These are phyloP conservation scores for Diarsia dahlii DNA, from an alignment of 2,888 invertebrate species.

Conservation along the genomic window DNA sequence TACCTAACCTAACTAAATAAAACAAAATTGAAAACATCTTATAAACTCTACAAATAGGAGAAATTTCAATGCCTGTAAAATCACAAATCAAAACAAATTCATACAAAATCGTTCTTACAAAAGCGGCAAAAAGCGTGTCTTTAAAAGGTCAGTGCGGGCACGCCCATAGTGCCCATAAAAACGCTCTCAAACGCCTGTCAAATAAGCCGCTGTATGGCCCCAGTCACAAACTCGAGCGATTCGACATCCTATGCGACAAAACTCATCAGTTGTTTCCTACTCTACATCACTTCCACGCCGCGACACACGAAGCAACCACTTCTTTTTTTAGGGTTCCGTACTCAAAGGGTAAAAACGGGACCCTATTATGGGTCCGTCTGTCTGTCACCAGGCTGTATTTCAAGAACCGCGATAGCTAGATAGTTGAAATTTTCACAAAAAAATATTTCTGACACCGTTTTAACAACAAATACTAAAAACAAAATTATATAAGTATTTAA, in stretches of 20 bases:
- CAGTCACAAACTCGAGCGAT: conserved; percentile 4
- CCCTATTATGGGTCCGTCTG: too few relatives aligned
- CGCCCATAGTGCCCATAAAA: conserved; percentile 41
- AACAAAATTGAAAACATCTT: background rate
- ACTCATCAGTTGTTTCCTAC: background rate
- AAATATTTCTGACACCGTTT: too few relatives aligned
- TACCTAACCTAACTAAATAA: background rate
- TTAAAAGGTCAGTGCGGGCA: conserved; percentile 40
- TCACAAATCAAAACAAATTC: background rate
- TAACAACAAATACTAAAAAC: too few relatives aligned
- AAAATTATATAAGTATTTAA: too few relatives aligned
- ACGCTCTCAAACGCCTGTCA: conserved; percentile 64
- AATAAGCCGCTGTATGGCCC: background rate
- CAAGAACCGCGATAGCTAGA: too few relatives aligned
- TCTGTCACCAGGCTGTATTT: too few relatives aligned
- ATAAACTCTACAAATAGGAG: too few relatives aligned
- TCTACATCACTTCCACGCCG: background rate
- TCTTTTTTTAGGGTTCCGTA: too few relatives aligned
- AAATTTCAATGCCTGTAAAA: background rate
- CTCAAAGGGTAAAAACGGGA: too few relatives aligned
- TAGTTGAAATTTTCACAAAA: too few relatives aligned
- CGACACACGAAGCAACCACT: too few relatives aligned
- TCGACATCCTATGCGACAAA: background rate
- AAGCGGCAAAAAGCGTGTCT: conserved; percentile 29
- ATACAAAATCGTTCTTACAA: conserved; percentile 1